phyloP scores from a whole-genome alignment of 2,113 vertebrate genomes.

The Donacobius atricapilla region DNA sequence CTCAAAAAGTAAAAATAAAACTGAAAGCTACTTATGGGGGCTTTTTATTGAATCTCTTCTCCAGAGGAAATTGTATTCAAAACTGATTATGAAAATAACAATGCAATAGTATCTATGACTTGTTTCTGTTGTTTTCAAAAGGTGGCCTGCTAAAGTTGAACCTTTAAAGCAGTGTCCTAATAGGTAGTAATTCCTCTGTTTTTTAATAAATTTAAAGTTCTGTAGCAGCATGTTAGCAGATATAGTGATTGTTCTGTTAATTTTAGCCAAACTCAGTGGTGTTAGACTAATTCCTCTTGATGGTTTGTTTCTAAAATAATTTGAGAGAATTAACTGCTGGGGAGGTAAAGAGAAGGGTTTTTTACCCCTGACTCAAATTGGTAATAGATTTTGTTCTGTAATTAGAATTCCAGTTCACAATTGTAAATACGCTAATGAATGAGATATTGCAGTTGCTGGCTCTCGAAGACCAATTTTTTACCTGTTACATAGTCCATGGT shows the following conservation, averaged over 20 bases:
- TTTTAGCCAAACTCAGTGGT: not conserved
- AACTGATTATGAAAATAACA: not conserved
- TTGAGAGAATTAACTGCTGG: not conserved
- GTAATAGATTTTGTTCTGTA: conserved; percentile 13
- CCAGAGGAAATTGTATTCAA: not conserved
- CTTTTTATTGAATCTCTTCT: not conserved
- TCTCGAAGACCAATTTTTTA: not conserved
- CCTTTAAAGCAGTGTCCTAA: not conserved
- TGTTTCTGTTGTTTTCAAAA: not conserved
- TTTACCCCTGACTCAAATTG: not conserved
- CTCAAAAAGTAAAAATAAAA: not conserved
- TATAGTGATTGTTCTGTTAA: not conserved
- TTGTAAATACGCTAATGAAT: not conserved
- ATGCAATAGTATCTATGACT: not conserved
- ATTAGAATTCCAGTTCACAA: conserved; percentile 9
- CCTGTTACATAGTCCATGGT: not conserved
- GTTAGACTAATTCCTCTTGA: not conserved
- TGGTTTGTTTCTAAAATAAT: not conserved
- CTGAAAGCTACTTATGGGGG: not conserved
- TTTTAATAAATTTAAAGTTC: not conserved
- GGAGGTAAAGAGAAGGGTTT: not conserved
- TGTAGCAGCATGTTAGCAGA: not conserved
- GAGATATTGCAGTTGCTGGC: not conserved
- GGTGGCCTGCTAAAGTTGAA: not conserved
- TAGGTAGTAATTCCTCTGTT: not conserved